Evolutionary conservation across 35 echinoderm and acorn worm genomes (phyloP).

Genomic region (Stichopus chloronotus): DNA sequence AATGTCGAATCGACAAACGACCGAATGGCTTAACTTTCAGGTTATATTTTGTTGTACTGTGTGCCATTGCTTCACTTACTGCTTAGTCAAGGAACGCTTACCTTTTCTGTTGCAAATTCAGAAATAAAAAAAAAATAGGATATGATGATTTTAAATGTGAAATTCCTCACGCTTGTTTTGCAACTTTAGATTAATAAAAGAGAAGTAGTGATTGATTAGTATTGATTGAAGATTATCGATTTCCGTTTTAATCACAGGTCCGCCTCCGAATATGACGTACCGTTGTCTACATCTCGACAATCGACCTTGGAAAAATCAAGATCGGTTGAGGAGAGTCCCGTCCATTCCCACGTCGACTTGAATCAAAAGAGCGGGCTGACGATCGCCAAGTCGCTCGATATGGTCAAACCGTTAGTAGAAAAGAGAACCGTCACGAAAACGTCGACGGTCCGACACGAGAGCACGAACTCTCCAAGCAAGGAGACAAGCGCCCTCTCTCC

Average conservation of each 20-base stretch:
- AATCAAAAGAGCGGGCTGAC: neutral
- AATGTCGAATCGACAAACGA: too few species aligned
- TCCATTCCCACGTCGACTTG: neutral
- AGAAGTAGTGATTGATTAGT: too few species aligned
- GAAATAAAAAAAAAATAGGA: too few species aligned
- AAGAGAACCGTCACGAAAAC: constrained; percentile 33
- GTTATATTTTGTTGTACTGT: too few species aligned
- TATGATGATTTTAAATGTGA: too few species aligned
- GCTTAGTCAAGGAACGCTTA: too few species aligned
- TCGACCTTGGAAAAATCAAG: constrained; percentile 4
- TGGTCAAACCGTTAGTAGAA: constrained; percentile 12
- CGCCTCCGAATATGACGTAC: constrained; percentile 47
- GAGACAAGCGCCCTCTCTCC: constrained; percentile 7
- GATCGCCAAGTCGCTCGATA: neutral
- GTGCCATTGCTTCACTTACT: too few species aligned
- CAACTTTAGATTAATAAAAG: too few species aligned
- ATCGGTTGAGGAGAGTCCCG: constrained; percentile 23
- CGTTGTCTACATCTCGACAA: constrained; percentile 8
- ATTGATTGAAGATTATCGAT: neutral
- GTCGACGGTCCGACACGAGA: constrained; percentile 46
- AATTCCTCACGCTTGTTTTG: too few species aligned
- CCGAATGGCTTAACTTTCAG: too few species aligned
- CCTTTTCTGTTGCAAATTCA: too few species aligned
- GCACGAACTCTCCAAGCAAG: constrained; percentile 19
- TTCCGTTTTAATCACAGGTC: neutral